phyloP scores from a whole-genome alignment of 2,888 invertebrate genomes.

The Mimumesa dahlbomi region DNA sequence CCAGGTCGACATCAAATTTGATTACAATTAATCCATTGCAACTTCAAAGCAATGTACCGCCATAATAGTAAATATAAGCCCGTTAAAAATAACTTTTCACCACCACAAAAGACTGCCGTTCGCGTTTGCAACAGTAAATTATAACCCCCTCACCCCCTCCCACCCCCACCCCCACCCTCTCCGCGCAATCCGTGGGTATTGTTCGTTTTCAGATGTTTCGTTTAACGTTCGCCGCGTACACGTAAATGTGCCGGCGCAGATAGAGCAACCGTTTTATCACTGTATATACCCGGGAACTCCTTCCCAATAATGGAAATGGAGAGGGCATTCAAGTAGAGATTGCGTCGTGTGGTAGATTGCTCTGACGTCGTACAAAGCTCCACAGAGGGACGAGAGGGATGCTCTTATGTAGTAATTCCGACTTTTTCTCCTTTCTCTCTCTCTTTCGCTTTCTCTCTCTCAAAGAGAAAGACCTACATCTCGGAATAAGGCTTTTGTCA shows the following conservation, averaged over 20 bases:
- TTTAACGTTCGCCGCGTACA: background rate
- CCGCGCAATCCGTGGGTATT: no score
- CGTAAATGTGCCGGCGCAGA: constrained; percentile 18
- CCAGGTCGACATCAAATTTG: no score
- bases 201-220: background rate
- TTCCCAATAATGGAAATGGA: constrained; percentile 63
- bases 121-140: background rate
- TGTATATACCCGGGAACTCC: constrained; percentile 37
- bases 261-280: constrained; percentile 46
- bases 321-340: constrained; percentile 59
- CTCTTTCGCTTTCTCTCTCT: no score
- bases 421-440: constrained; percentile 41
- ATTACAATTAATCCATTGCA: no score
- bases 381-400: constrained; percentile 45
- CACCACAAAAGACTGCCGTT: no score
- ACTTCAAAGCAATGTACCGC: no score
- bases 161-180: no score
- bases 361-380: constrained; percentile 54
- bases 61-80: no score
- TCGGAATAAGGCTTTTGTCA: constrained; percentile 52
- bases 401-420: constrained; percentile 42
- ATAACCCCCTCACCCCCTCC: no score
- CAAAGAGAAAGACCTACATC: constrained; percentile 43
- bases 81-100: no score
- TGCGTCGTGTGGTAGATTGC: constrained; percentile 57